These are phyloP conservation scores for Lasioglossum morio DNA, from an alignment of 2,888 invertebrate genomes.

Conservation along the genomic window DNA sequence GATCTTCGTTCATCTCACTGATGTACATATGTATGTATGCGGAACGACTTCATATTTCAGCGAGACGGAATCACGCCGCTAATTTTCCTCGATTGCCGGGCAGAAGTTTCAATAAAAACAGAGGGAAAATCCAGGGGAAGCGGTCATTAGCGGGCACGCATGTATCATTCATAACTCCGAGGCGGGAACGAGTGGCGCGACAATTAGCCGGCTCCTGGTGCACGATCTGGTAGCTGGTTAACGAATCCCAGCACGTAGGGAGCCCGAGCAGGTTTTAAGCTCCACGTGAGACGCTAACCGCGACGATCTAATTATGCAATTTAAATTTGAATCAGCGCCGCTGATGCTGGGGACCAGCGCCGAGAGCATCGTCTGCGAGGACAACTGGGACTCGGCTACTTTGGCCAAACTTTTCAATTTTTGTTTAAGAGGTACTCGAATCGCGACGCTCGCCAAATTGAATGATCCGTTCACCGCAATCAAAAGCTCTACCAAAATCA, in stretches of 20 bases:
- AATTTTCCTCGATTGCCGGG: slow-evolving; percentile 18
- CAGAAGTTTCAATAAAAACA: slow-evolving; percentile 23
- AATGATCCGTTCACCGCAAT: neutral
- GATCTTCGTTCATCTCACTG: slow-evolving; percentile 1
- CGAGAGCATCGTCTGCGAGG: neutral
- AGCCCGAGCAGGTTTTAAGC: slow-evolving; percentile 62
- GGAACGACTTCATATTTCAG: neutral
- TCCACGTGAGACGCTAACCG: slow-evolving; percentile 65
- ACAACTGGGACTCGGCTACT: neutral
- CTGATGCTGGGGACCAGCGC: slow-evolving; percentile 8
- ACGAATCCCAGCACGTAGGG: slow-evolving; percentile 64
- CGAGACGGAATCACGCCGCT: neutral
- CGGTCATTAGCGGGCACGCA: slow-evolving; percentile 48
- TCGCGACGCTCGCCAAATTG: neutral
- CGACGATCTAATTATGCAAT: slow-evolving; percentile 74
- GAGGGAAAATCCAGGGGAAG: slow-evolving; percentile 7
- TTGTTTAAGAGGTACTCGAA: neutral
- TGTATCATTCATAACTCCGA: slow-evolving; percentile 55
- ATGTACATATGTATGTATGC: neutral
- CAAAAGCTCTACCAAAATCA: neutral
- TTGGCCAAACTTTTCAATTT: slow-evolving; percentile 12
- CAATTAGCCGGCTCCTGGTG: slow-evolving; percentile 55
- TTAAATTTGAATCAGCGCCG: slow-evolving; percentile 72
- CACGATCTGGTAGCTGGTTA: slow-evolving; percentile 46
- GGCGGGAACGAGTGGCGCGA: slow-evolving; percentile 48